Base-by-base conservation (phyloP, 2,888 invertebrate genomes). In the Chymomyza amoena region DNA sequence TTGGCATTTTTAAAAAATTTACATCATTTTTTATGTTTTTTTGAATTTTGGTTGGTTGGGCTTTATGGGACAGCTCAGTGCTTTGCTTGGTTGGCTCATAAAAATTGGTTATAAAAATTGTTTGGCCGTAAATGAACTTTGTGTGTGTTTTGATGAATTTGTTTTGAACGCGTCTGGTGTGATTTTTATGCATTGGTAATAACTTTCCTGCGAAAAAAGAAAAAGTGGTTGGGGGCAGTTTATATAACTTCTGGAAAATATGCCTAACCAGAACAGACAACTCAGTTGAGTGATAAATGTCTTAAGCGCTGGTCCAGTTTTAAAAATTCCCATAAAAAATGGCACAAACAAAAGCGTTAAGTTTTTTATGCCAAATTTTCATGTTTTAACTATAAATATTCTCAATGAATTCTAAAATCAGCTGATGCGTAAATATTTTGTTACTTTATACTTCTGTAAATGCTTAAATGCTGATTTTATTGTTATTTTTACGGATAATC, bases 21-120 rank as follows among this genome's bases (percentile, higher is more conserved):
- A 76, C 78, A 74, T 76, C 74, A 81, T 81, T 84, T 84, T 84
- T 83, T 86, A 84, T 84, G 84, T 68, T 70, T 68, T 70, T 66
- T 65, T 66, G 52, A 39, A 70, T 59, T 69, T 54, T 9, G 28
- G 18, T 65, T 57, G 39, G 13, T 45, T 45, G 39, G 39, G 39
- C 39, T 45, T 45, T 45, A 45, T 32, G 28, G 28, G 6, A 61
- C 10, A 32, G 7, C n/a, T n/a, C n/a, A 16, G 18, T 3, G 28
- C n/a, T 36, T 25, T 52, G 32, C 68, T 66, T 61, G 50, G 69
- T 54, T 69, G 25, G 56, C 71, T 70, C 75, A 80, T 82, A 80
- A 82, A 85, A 82, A 82, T 82, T 77, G 82, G 82, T 82, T 82
- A 80, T 85, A 85, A 82, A 82, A 83, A 64, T 85, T 80, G 81